These are phyloP conservation scores for Ennomos quercinarius DNA, from an alignment of 2,888 invertebrate genomes.

Conservation along the genomic window DNA sequence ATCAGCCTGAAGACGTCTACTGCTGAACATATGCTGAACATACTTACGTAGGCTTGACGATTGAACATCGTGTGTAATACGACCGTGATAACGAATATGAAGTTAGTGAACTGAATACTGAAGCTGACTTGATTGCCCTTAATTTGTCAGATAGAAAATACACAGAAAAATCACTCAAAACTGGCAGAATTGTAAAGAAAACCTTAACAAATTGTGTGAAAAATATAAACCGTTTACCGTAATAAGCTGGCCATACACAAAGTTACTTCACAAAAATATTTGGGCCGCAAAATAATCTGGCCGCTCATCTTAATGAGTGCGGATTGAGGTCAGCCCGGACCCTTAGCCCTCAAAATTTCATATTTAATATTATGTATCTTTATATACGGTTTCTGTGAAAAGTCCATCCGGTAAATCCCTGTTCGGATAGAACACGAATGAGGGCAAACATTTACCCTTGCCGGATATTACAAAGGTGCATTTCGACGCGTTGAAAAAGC, in stretches of 20 bases:
- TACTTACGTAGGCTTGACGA: too few relatives aligned
- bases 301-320: conserved; percentile 26
- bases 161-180: too few relatives aligned
- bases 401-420: conserved; percentile 29
- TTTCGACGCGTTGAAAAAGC: conserved; percentile 35
- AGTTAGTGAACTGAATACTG: too few relatives aligned
- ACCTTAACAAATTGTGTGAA: not conserved
- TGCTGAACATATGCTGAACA: too few relatives aligned
- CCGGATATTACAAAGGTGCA: conserved; percentile 52
- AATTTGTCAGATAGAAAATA: too few relatives aligned
- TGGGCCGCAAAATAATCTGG: conserved; percentile 26
- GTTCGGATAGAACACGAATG: conserved; percentile 40
- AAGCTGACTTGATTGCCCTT: too few relatives aligned
- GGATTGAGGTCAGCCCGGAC: conserved; percentile 31
- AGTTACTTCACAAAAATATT: conserved; percentile 20
- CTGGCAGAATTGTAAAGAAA: not conserved
- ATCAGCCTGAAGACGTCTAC: too few relatives aligned
- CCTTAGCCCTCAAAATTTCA: conserved; percentile 36
- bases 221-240: conserved; percentile 5
- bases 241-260: conserved; percentile 1
- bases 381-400: conserved; percentile 34
- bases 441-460: conserved; percentile 46
- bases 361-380: conserved; percentile 31
- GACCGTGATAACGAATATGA: too few relatives aligned
- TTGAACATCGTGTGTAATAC: too few relatives aligned